A percentile compares a stretch with the other conserved stretches of the same genome.
Conservation (phyloP, 2,797 vertebrate species). For the Sebastes minor region DNA sequence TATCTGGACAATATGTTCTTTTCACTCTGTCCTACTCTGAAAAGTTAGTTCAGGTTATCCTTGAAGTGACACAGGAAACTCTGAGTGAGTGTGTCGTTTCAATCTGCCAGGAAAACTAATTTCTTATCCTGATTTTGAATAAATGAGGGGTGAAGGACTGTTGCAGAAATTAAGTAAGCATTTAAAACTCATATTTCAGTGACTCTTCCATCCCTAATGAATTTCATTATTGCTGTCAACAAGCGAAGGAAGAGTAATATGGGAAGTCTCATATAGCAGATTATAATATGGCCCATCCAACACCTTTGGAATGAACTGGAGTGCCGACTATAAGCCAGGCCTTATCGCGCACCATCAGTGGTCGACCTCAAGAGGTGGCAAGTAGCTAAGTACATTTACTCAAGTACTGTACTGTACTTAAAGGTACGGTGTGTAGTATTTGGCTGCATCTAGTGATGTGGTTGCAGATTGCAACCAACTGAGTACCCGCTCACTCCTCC, state of each 20-base stretch:
- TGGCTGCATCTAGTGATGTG: no score
- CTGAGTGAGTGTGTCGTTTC: not conserved
- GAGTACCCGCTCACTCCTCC: no score
- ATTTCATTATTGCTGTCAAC: constrained; percentile 26
- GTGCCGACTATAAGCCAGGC: not conserved
- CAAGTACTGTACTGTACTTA: not conserved
- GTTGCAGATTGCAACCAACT: no score
- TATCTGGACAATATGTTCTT: not conserved
- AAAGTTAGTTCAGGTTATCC: constrained; percentile 19
- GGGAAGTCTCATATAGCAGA: not conserved
- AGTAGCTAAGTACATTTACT: not conserved
- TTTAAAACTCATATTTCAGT: constrained; percentile 34
- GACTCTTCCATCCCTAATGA: constrained; percentile 20
- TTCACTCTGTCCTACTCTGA: not conserved
- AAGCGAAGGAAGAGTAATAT: constrained; percentile 18
- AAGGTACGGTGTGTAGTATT: no score
- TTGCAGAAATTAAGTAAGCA: not conserved
- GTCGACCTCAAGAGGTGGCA: not conserved
- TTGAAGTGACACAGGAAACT: constrained; percentile 23
- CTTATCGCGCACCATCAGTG: no score
- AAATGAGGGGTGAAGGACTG: constrained; percentile 48
- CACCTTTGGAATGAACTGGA: not conserved
- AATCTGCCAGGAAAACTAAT: constrained; percentile 20
- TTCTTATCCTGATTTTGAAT: constrained; percentile 36
- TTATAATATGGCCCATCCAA: not conserved